Conservation (phyloP, 53 echinoderm and acorn worm species). For the Astropecten irregularis region DNA sequence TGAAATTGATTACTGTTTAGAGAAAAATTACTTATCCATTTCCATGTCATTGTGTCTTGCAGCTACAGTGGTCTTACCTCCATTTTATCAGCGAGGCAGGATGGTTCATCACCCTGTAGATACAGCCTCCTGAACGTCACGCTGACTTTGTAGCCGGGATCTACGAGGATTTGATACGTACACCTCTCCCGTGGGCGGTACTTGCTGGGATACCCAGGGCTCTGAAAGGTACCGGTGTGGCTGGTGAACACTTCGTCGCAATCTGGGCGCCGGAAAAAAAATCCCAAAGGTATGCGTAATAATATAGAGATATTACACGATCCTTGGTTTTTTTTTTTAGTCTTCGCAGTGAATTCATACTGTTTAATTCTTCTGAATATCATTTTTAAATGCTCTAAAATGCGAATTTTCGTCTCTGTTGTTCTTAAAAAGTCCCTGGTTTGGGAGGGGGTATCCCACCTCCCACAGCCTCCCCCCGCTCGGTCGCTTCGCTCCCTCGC, state of each 20-base stretch:
- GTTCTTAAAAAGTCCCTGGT: no score
- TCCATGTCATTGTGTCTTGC: no score
- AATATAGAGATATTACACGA: background rate
- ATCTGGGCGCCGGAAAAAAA: background rate
- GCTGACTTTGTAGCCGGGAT: background rate
- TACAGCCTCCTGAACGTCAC: constrained; percentile 13
- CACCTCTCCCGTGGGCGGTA: constrained; percentile 27
- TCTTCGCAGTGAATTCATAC: no score
- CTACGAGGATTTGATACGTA: constrained; percentile 26
- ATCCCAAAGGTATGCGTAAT: no score
- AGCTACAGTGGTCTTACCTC: constrained; percentile 20
- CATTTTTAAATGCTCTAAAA: no score
- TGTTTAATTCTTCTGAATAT: no score
- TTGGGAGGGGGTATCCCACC: no score
- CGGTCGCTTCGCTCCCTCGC: no score
- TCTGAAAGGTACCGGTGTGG: constrained; percentile 11
- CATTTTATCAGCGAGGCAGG: constrained; percentile 22
- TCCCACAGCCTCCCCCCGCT: no score
- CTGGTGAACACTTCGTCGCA: constrained; percentile 12
- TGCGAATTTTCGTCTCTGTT: background rate
- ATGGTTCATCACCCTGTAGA: constrained; percentile 33
- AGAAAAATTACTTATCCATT: no score
- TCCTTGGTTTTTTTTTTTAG: no score
- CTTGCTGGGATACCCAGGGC: constrained; percentile 20
- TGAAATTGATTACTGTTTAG: no score